Evolutionary conservation across 2,888 invertebrate genomes (phyloP), one percentile per base, ranked within the genome.

Genomic region (Julus scanicus): DNA sequence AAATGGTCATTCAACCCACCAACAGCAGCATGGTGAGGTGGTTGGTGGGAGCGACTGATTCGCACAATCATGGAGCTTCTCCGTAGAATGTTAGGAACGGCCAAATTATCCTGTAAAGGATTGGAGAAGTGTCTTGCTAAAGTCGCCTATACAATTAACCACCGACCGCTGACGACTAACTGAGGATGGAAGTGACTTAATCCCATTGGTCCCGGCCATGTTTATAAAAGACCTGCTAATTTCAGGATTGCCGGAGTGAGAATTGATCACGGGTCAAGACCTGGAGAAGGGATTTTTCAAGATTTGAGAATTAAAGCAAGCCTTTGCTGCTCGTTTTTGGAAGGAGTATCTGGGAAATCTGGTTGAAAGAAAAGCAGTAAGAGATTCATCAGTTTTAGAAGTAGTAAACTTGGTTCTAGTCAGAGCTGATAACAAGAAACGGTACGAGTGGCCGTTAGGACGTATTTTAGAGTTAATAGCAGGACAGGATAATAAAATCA

Each of bases 131-230:
- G 84, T 15, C n/a, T 84, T 0, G 84, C 17, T 3, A 11, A 8
- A 39, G 84, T 84, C 15, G 84, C 84, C 0, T 84, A 84, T 40
- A 40, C 15, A 11, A 15, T 91, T 4, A 91, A 91, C 88, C 91
- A 91, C 11, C 86, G 91, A 8, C 91, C 91, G 2, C n/a, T 92
- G 0, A 89, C 89, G 15, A 89, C 88, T 91, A 11, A 90, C 91
- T 5, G 44, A 88, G 4, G 90, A 90, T 89, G 89, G 90, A 15
- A 89, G 90, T 29, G 90, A 91, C 83, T 80, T 90, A 11, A 89
- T 86, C 44, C 89, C 90, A 8, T 88, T 91, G 1, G 91, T 91
- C 0, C 91, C 91, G 0, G 0, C 40, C 11, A 84, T 84, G 84
- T 84, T 84, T 84, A 84, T 84, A 11, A 37, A 2, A 0, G 84